Evolutionary conservation across 1,140 invertebrate genomes (phyloP).

Genomic region (Ptiloglossa arizonensis): DNA sequence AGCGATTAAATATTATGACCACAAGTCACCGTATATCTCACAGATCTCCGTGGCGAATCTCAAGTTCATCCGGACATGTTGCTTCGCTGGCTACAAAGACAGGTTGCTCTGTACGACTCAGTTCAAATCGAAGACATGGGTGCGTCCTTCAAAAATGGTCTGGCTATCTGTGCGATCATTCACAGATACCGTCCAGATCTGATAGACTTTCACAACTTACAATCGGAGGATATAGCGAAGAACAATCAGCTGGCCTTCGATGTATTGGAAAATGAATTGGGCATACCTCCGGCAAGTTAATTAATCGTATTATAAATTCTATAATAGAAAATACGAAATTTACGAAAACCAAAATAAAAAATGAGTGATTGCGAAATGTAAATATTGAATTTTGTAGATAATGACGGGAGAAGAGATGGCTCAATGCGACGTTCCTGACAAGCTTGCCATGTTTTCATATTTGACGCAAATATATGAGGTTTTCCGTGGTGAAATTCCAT

Average conservation of each 20-base stretch:
- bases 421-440: slow-evolving; percentile 87
- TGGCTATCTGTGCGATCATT: slow-evolving; percentile 92
- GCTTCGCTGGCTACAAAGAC: slow-evolving; percentile 89
- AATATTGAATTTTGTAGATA: slow-evolving; percentile 77
- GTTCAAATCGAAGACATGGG: slow-evolving; percentile 87
- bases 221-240: slow-evolving; percentile 84
- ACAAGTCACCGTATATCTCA: neutral
- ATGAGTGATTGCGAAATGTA: neutral
- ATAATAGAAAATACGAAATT: neutral
- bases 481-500: slow-evolving; percentile 91
- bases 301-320: neutral
- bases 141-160: slow-evolving; percentile 88
- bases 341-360: too few relatives aligned
- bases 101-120: slow-evolving; percentile 86
- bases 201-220: slow-evolving; percentile 87
- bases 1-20: too few relatives aligned
- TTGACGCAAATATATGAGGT: slow-evolving; percentile 93
- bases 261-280: slow-evolving; percentile 89
- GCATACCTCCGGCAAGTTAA: slow-evolving; percentile 86
- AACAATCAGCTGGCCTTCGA: slow-evolving; percentile 93
- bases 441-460: slow-evolving; percentile 90
- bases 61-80: slow-evolving; percentile 88
- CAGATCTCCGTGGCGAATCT: slow-evolving; percentile 79
- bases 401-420: slow-evolving; percentile 92
- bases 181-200: slow-evolving; percentile 94